Percentiles rank a stretch among this genome's conserved stretches.
Evolutionary conservation across 2,888 invertebrate species (phyloP).

Genomic region (Macrophya annulata): DNA sequence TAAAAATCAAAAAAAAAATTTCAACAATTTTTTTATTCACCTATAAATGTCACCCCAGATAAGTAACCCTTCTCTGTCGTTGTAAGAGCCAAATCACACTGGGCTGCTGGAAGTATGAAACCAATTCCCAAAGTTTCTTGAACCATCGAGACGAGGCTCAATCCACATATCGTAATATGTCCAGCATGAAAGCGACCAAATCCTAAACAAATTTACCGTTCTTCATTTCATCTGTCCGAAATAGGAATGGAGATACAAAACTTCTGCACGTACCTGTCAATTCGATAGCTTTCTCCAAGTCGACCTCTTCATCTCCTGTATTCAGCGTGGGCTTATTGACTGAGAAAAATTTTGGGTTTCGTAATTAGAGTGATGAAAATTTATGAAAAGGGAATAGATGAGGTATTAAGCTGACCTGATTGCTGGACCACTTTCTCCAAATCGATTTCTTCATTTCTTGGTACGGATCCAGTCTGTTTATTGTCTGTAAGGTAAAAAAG

Average conservation of each 20-base stretch:
- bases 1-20: neutral
- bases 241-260: neutral
- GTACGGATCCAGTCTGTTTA: neutral
- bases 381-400: neutral
- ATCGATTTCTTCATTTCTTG: conserved; percentile 20
- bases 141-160: conserved; percentile 10
- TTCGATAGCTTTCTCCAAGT: conserved; percentile 44
- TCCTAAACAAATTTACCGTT: neutral
- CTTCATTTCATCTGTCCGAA: neutral
- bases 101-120: conserved; percentile 45
- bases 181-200: conserved; percentile 31
- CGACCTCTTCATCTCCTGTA: conserved; percentile 5
- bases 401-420: neutral
- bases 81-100: conserved; percentile 35
- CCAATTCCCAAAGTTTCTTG: conserved; percentile 29
- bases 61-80: conserved; percentile 20
- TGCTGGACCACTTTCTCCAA: conserved; percentile 21
- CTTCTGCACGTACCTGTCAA: conserved; percentile 23
- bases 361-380: neutral
- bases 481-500: neutral
- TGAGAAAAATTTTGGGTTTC: neutral
- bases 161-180: conserved; percentile 15
- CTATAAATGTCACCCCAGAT: conserved; percentile 36
- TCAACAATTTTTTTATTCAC: neutral
- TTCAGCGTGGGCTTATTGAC: neutral